These are phyloP conservation scores for Netelia virgata DNA, from an alignment of 2,888 invertebrate species.

Conservation along the genomic window DNA sequence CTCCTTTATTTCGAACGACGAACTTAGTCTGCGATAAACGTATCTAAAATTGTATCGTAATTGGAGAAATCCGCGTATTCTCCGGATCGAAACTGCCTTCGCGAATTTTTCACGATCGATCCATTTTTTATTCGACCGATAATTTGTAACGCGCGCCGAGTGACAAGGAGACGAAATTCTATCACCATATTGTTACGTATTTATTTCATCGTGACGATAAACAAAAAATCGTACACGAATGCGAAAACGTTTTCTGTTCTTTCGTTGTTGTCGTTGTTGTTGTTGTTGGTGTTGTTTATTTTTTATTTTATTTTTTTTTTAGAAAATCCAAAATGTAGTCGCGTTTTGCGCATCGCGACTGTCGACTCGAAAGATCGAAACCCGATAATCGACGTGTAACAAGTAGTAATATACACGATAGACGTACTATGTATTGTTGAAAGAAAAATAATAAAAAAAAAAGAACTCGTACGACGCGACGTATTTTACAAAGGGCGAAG, in stretches of 20 bases:
- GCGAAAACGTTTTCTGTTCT: too few relatives aligned
- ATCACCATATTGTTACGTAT: too few relatives aligned
- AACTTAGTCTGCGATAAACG: constrained; percentile 53
- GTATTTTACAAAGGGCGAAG: constrained; percentile 44
- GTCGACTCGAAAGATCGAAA: constrained; percentile 30
- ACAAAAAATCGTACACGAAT: too few relatives aligned
- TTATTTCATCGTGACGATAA: too few relatives aligned
- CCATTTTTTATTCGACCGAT: constrained; percentile 38
- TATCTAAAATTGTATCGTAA: constrained; percentile 36
- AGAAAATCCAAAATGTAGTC: neutral
- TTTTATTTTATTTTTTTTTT: neutral
- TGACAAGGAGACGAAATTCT: constrained; percentile 3
- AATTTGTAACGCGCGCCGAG: neutral
- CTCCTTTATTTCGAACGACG: constrained; percentile 16
- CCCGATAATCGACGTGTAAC: constrained; percentile 20
- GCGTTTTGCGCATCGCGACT: constrained; percentile 9
- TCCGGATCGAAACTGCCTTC: constrained; percentile 64
- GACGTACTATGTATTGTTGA: constrained; percentile 61
- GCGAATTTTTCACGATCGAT: constrained; percentile 52
- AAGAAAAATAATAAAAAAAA: neutral
- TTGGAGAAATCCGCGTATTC: constrained; percentile 41
- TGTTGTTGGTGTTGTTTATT: neutral
- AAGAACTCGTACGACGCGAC: constrained; percentile 40
- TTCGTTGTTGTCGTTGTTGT: too few relatives aligned
- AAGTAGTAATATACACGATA: neutral